Evolutionary conservation across 1,140 invertebrate species (phyloP).

Genomic region (Drosophila busckii): DNA sequence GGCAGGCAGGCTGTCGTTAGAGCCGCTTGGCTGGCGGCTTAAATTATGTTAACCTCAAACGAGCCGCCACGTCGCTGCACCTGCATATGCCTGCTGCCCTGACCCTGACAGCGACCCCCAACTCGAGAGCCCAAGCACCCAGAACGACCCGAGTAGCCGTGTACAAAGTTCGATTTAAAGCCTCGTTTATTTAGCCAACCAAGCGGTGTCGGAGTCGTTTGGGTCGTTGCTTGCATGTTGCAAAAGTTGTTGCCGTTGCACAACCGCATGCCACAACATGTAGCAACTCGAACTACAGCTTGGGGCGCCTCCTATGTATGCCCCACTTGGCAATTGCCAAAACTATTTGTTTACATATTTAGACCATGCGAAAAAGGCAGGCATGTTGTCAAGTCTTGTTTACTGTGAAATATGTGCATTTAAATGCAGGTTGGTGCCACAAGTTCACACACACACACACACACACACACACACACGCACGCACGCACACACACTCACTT

Average conservation of each 20-base stretch:
- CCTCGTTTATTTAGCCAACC: conserved; percentile 68
- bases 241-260: conserved; percentile 70
- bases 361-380: conserved; percentile 63
- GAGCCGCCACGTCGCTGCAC: conserved; percentile 42
- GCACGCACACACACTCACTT: too few relatives aligned
- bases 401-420: conserved; percentile 76
- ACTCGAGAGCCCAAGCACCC: conserved; percentile 13
- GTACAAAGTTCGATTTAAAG: conserved; percentile 75
- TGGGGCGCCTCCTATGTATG: conserved; percentile 33
- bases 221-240: conserved; percentile 64
- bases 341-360: conserved; percentile 78
- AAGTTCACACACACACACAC: neutral
- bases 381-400: conserved; percentile 78
- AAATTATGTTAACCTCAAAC: conserved; percentile 78
- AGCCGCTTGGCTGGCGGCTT: conserved; percentile 41
- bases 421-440: conserved; percentile 43
- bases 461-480: too few relatives aligned
- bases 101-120: neutral
- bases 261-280: conserved; percentile 75
- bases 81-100: conserved; percentile 13
- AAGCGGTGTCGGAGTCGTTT: conserved; percentile 41
- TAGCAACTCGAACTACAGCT: conserved; percentile 31
- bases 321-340: conserved; percentile 77
- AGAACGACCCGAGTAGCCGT: conserved; percentile 37
- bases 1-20: conserved; percentile 23